phyloP scores from a whole-genome alignment of 2,797 vertebrate species.

The Macrochelys suwanniensis region DNA sequence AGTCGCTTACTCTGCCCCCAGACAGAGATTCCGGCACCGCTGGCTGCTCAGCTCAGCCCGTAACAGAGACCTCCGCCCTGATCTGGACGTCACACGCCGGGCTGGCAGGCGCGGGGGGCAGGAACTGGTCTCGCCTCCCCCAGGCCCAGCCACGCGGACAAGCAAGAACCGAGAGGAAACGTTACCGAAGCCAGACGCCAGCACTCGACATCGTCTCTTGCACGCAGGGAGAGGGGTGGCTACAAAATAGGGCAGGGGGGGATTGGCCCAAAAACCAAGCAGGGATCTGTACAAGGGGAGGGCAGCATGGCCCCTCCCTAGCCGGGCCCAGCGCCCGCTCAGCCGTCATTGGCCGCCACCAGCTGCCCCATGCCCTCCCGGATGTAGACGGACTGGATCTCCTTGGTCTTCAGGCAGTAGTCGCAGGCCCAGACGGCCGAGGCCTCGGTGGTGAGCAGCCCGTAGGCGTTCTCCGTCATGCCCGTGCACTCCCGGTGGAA shows the following conservation, averaged over 20 bases:
- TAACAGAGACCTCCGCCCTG: not conserved
- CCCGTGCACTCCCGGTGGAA: slow-evolving; percentile 98
- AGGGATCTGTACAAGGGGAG: rapidly evolving
- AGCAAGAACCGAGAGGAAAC: not conserved
- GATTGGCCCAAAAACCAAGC: slow-evolving; percentile 31
- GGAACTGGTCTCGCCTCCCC: not conserved
- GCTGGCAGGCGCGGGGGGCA: not conserved
- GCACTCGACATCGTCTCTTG: rapidly evolving
- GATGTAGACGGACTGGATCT: slow-evolving; percentile 97
- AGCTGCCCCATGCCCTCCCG: slow-evolving; percentile 96
- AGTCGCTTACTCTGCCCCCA: not conserved
- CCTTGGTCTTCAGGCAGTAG: slow-evolving; percentile 98
- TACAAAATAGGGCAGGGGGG: not conserved
- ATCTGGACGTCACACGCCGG: not conserved
- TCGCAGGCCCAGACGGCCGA: slow-evolving; percentile 98
- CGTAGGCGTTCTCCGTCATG: slow-evolving; percentile 96
- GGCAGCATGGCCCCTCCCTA: not conserved
- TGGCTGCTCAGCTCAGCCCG: not conserved
- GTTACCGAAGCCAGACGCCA: not conserved
- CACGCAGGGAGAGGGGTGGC: rapidly evolving
- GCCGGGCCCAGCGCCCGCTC: slow-evolving; percentile 46
- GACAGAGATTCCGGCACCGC: not conserved
- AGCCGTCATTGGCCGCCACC: slow-evolving; percentile 95
- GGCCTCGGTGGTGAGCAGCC: slow-evolving; percentile 94
- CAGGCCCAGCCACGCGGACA: not conserved